These are phyloP conservation scores for Phrynosoma blainvillii DNA, from an alignment of 2,113 vertebrate species.

Conservation along the genomic window DNA sequence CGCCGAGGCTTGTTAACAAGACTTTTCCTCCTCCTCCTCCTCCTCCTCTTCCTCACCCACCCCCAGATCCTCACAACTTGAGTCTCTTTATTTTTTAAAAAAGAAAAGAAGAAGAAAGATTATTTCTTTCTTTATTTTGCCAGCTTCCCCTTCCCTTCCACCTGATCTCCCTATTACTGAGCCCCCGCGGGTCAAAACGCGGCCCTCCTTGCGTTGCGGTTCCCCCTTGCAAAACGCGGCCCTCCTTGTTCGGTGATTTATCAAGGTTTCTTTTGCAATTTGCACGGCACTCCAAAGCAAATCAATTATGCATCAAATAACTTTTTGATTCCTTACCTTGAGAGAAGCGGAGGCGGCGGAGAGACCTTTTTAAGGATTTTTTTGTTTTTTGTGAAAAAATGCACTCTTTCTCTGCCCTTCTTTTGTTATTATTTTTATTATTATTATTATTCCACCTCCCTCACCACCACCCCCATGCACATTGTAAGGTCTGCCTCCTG, in stretches of 20 bases:
- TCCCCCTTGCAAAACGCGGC: slow-evolving; percentile 47
- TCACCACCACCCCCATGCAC: slow-evolving; percentile 21
- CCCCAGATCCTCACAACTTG: no score
- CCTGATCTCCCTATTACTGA: slow-evolving; percentile 28
- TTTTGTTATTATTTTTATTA: slow-evolving; percentile 58
- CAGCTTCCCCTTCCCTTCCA: background rate
- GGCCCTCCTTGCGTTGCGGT: background rate
- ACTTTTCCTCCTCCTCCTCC: background rate
- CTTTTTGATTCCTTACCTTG: slow-evolving; percentile 77
- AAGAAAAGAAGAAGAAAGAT: background rate
- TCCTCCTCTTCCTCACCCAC: background rate
- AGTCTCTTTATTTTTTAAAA: background rate
- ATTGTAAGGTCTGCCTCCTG: slow-evolving; percentile 65
- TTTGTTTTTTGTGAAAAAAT: background rate
- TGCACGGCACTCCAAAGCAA: slow-evolving; percentile 68
- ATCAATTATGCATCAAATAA: slow-evolving; percentile 83
- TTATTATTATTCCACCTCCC: background rate
- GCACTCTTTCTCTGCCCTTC: slow-evolving; percentile 44
- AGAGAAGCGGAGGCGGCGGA: slow-evolving; percentile 46
- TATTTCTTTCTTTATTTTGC: slow-evolving; percentile 56
- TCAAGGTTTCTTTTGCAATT: slow-evolving; percentile 70
- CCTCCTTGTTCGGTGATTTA: slow-evolving; percentile 61
- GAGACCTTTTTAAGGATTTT: slow-evolving; percentile 14
- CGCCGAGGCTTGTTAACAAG: slow-evolving; percentile 65
- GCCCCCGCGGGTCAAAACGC: slow-evolving; percentile 63